Conservation (phyloP, 2,797 vertebrate species). For the Sibirionetta formosa region DNA sequence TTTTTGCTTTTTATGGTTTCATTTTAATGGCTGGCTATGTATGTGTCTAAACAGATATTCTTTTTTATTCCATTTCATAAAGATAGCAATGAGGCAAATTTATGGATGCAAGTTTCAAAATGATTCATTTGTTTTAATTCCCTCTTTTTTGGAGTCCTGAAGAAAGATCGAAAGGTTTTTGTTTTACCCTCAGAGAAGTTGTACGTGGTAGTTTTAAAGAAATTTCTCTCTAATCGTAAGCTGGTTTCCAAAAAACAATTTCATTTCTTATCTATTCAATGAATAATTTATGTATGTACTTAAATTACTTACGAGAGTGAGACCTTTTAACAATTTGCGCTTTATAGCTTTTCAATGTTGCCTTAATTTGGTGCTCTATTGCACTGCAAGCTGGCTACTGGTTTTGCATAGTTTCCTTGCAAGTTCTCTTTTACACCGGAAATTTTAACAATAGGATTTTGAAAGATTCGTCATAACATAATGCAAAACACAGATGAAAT, state of each 20-base stretch:
- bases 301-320: background rate
- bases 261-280: background rate
- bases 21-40: background rate
- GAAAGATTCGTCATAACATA: background rate
- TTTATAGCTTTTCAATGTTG: background rate
- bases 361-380: background rate
- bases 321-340: background rate
- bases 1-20: background rate
- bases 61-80: background rate
- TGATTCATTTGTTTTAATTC: background rate
- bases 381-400: background rate
- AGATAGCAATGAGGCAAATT: background rate
- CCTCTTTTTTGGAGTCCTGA: background rate
- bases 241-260: background rate
- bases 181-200: background rate
- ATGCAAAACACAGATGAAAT: conserved; percentile 10
- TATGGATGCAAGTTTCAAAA: background rate
- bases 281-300: background rate
- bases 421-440: background rate
- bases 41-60: background rate
- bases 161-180: background rate
- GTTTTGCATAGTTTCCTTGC: conserved; percentile 16
- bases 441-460: conserved; percentile 22
- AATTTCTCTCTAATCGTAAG: background rate
- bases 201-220: background rate